These are phyloP conservation scores for Galbula dea DNA, from an alignment of 2,113 vertebrate genomes.

Conservation along the genomic window DNA sequence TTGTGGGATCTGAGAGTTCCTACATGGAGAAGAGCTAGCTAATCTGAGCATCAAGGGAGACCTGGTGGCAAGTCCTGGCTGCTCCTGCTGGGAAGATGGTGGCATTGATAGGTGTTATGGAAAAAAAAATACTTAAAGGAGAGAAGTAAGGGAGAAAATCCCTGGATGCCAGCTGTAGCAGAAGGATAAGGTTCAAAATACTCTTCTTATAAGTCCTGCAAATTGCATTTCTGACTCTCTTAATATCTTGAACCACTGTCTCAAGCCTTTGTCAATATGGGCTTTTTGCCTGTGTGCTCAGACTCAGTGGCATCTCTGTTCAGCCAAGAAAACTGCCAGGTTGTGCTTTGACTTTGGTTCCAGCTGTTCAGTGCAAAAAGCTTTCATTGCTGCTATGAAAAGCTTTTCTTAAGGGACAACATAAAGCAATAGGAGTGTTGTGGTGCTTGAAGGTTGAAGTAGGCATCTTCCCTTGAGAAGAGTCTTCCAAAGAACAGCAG, in stretches of 20 bases:
- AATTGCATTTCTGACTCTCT: neutral
- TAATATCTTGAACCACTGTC: neutral
- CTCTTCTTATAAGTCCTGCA: neutral
- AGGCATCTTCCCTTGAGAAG: constrained; percentile 1
- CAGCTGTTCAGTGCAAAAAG: constrained; percentile 45
- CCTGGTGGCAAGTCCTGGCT: neutral
- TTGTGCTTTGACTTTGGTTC: constrained; percentile 50
- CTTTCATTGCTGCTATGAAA: constrained; percentile 28
- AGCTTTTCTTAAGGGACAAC: constrained; percentile 33
- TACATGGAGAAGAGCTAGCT: neutral
- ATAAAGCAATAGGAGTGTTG: constrained; percentile 5
- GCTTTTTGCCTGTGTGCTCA: neutral
- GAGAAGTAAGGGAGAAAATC: neutral
- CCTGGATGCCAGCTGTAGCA: neutral
- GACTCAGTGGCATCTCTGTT: neutral
- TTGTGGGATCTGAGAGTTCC: neutral
- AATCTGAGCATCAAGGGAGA: neutral
- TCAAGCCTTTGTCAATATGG: neutral
- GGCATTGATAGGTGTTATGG: neutral
- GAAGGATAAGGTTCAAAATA: constrained; percentile 3
- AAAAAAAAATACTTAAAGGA: neutral
- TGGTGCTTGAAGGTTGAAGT: constrained; percentile 29
- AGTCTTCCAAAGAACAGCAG: neutral
- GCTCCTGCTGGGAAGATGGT: neutral
- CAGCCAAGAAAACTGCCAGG: constrained; percentile 19